Evolutionary conservation across 1,140 invertebrate species (phyloP), one percentile per base, ranked within the genome.

Genomic region (Muscidifurax raptorellus): DNA sequence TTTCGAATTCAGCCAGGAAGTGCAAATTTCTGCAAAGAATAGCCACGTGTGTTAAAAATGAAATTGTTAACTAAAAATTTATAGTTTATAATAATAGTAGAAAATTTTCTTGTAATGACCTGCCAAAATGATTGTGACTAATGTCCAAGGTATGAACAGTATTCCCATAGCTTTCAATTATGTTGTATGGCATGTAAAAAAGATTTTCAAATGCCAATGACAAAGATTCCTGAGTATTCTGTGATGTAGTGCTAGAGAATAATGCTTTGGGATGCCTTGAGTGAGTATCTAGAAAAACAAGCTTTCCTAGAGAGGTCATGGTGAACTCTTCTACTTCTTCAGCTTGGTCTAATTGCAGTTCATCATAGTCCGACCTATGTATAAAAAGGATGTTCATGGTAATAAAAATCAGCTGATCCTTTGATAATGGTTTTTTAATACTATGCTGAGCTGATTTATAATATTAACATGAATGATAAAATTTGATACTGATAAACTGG

Each of bases 71-170:
- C 22, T 66, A 27, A 81, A 76, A 64, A 76, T 85, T 3, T 72
- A 36, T 66, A 30, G 67, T 82, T 78, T 59, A 59, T 0, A 66
- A 67, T 30, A 81, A 86, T 64, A 22, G 4, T 69, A 28, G 44
- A 30, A 77, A 78, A 44, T 81, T 36, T 81, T 15, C n/a, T 69
- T 69, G 27, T 92, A 96, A 30, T 22, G 25, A 84, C 95, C 94
- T 95, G 86, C 88, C 90, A 83, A 96, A 95, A 91, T 95, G 95
- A 90, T 97, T 96, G 86, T 96, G 93, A 90, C 95, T 96, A 47
- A 96, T 94, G 90, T 96, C 96, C 84, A 96, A 90, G 78, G 95
- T 95, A 88, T 91, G 92, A 22, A 93, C 76, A 22, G 87, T 89
- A 67, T 80, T 87, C 78, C 85, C 86, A 84, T 90, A 92, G 85